Base-by-base conservation (phyloP, 2,888 invertebrate species). In the Drosophila monieri region DNA sequence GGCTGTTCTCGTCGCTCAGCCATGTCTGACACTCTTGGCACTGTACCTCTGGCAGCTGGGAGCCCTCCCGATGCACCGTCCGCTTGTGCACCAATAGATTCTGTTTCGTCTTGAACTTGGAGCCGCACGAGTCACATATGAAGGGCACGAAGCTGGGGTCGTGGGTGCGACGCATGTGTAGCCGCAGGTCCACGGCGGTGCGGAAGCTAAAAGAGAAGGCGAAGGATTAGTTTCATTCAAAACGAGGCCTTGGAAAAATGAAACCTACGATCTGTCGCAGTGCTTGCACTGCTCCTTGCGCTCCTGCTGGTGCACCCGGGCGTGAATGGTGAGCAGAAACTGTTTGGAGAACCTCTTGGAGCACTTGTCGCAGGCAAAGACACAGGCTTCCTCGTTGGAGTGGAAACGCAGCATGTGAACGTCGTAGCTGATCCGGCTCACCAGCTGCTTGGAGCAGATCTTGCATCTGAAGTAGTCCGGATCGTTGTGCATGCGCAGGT, bases 21-120 rank as follows among this genome's bases (percentile, higher is more conserved):
- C 76, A 76, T 3, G 54, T 61, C 43, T 68, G 67, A 43, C 76
- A 76, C 47, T 70, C 58, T 25, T 70, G 52, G 23, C 76, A 76
- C 58, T 76, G 73, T 0, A 62, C 75, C 41, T 75, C 73, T 12
- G 69, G 69, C 55, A 73, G 51, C 44, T 66, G 68, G n/a, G 71
- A 72, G 27, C 74, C 70, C 21, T 70, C 69, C 6, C 59, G 56
- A 18, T 76, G 76, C 6, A 77, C 69, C 15, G 58, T 69, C 12
- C 73, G 61, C 44, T 73, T 65, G 55, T 76, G 75, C 6, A 68
- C 64, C 6, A 59, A 32, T 21, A 76, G 61, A 44, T 77, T 76
- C 46, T 77, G 74, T n/a, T 76, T 77, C 23, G 69, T 77, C 51
- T 73, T 77, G 32, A 76, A 76, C 49, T 69, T 59, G 47, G 69